Evolutionary conservation across 2,113 vertebrate species (phyloP), one percentile per base, ranked within the genome.

Genomic region (Erpornis zantholeuca): DNA sequence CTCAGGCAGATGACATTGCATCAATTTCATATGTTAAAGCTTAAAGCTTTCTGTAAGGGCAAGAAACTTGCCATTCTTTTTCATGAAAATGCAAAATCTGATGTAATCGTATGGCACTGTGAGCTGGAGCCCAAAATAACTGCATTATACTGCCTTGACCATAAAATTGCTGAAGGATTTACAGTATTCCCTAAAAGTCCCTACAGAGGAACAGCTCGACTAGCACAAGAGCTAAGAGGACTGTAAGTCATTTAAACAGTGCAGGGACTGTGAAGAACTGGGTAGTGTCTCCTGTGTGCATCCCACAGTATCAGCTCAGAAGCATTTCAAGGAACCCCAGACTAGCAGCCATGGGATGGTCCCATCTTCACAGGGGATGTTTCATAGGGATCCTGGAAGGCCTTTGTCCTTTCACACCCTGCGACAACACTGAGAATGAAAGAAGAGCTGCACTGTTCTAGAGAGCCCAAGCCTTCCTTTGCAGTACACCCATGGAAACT

Each of bases 81-180:
- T 89, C 54, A 84, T 68, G 61, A 86, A 94, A 90, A 92, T 45
- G 25, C 28, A 53, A 54, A 57, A 85, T 68, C 82, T 90, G 71
- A 61, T 93, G 45, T 72, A 96, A 92, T 92, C 2, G 0, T 50
- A 65, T 40, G 42, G 68, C 52, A 47, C 68, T 54, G 38, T 66
- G 64, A 96, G 66, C 59, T 50, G 79, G 49, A 90, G 63, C 64
- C 82, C 66, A 45, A 66, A 92, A 90, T 86, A 94, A 28, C 71
- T 59, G 28, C 57, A 54, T 86, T 90, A n/a, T 61, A 61, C 38
- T 42, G 68, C 68, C 38, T 54, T 59, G 47, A 50, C 54, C 52
- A 33, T 83, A 86, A 94, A 73, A 83, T 88, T 90, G 25, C 82
- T 44, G 64, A 42, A 90, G 79, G 29, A 50, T 94, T 92, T 95